Evolutionary conservation across 2,888 invertebrate species (phyloP), one percentile per base, ranked within the genome.

Genomic region (Congeria kusceri): DNA sequence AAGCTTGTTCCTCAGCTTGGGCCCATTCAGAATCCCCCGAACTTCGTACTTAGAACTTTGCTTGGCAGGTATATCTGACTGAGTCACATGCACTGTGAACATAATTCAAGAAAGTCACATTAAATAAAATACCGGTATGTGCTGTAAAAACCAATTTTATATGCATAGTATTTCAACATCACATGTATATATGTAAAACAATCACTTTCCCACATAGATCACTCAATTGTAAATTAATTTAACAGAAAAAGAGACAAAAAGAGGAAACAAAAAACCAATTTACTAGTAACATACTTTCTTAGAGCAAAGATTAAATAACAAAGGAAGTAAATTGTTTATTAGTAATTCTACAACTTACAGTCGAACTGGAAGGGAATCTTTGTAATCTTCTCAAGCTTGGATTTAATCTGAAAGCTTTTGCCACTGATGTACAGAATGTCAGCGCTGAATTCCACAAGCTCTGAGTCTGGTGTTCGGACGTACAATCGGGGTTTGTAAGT

Each of bases 291-390:
- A 53, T 56, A 66, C 1, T 32, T 39, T 11, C 39, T 39, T 3
- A 39, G 39, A 39, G 15, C 15, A 13, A 3, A 13, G 39, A 39
- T 39, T 3, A 13, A 39, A 39, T 3, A 39, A 39, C 4, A 3
- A 7, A 13, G 1, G 9, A 13, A 13, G 9, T 11, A 39, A 13
- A 9, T 13, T 3, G 9, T 13, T 39, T 39, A 15, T 39, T 39
- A 39, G 9, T 13, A 39, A 13, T 39, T 3, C 15, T 5, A 68
- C 39, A 9, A 32, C 84, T 80, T 72, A 90, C 90, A 80, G 74
- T 79, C 80, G 0, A 89, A n/a, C 18, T 29, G 85, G 53, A 86
- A 74, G 32, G 88, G 84, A n/a, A 75, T 75, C 63, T 83, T 86
- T 18, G 83, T 61, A 9, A 87, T 32, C 62, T 81, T 86, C 28